Base-by-base conservation (phyloP, 2,888 invertebrate genomes). In the Minunthozetes semirufus region DNA sequence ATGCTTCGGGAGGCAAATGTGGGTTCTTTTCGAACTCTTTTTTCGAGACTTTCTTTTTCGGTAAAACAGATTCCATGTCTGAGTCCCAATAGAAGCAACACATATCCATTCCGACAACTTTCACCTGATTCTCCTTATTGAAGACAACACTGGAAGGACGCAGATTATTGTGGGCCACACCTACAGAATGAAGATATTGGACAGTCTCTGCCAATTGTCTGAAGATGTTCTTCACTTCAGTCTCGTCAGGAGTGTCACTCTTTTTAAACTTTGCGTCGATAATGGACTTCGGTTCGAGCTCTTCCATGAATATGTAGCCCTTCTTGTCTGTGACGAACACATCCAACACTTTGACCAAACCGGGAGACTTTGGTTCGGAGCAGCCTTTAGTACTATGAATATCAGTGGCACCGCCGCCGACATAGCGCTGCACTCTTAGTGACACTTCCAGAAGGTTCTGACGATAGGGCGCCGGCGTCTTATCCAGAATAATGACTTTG, bases 61-160 rank as follows among this genome's bases (percentile, higher is more conserved):
- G 22, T 4, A 68, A 9, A 38, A 68, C 42, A 8, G 19, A 13
- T 11, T 68, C 68, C 68, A 68, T 42, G 46, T 68, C 68, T 38
- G 63, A 68, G 22, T 68, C 68, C 68, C 68, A 68, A 13, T 68
- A 68, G 25, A 68, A 38, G 46, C 42, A 68, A 15, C 11, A 13
- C 22, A 19, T 27, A 8, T 42, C 22, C 22, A 42, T 3, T 33
- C 68, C 68, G 2, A 68, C 68, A 8, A 68, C 3, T 68, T 68
- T 68, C 11, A 68, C 1, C 22, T 42, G 42, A 42, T 66, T 66
- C 9, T 42, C 19, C 11, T 42, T 38, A n/a, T 68, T 19, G 5
- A 42, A 42, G 17, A 68, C 17, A 2, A 68, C 22, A 22, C n/a
- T n/a, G 0, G 11, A 19, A 11, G 22, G 0, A 1, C 22, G 19